Conservation (phyloP, 1,140 invertebrate genomes). For the Acromyrmex heyeri region DNA sequence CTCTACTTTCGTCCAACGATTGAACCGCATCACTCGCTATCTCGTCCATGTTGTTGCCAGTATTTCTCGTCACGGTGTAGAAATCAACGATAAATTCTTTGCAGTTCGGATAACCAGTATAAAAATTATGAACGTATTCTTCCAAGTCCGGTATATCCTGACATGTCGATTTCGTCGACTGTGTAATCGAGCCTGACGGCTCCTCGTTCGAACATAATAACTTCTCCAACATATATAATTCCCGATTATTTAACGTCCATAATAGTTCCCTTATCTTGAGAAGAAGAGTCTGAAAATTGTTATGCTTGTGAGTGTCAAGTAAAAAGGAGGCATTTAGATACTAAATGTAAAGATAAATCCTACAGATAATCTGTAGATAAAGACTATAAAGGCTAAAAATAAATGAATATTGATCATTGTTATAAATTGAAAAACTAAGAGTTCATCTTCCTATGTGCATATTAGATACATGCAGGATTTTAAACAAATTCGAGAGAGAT, state of each 20-base stretch:
- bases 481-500: background rate
- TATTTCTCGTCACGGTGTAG: slow-evolving; percentile 85
- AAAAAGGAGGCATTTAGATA: background rate
- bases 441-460: background rate
- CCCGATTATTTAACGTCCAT: slow-evolving; percentile 94
- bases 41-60: slow-evolving; percentile 84
- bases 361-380: no score
- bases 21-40: slow-evolving; percentile 83
- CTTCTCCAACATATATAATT: slow-evolving; percentile 94
- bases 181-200: slow-evolving; percentile 82
- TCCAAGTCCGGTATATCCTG: slow-evolving; percentile 88
- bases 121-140: slow-evolving; percentile 91
- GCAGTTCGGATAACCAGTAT: slow-evolving; percentile 90
- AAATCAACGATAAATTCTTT: slow-evolving; percentile 89
- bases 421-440: background rate
- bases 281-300: slow-evolving; percentile 89
- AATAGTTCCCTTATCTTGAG: slow-evolving; percentile 95
- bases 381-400: background rate
- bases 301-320: background rate
- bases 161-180: slow-evolving; percentile 73
- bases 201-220: slow-evolving; percentile 96
- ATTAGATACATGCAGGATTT: background rate
- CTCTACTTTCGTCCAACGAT: slow-evolving; percentile 75
- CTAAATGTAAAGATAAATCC: background rate
- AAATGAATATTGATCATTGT: background rate